Evolutionary conservation across 92 coral and sea anemone species (phyloP), one percentile per base, ranked within the genome.

Genomic region (Parazoanthus swiftii): DNA sequence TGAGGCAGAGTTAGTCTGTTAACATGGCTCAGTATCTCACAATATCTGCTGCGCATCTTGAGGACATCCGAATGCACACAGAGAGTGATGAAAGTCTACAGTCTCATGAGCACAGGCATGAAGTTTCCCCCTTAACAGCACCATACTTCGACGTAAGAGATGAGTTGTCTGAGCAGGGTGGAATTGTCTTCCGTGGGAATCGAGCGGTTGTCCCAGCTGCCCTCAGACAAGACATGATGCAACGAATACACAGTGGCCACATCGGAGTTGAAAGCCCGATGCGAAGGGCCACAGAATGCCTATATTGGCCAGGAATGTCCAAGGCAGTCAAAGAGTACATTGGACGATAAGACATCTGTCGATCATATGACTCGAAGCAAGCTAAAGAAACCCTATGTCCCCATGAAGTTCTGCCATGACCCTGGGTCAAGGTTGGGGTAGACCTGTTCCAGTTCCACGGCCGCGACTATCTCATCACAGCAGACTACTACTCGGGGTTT

Each of bases 221-320:
- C 65, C 90, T 79, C 15, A 88, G 79, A 46, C 51, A 74, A 2
- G 66, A 46, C 51, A 86, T 86, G 89, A 51, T 48, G 71, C 59
- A 76, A 16, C 66, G 72, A 75, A 71, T 86, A 42, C 89, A 86
- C 50, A 38, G 71, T 58, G 84, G 83, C 23, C 89, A 77, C 46
- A 86, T 50, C n/a, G 89, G 85, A 23, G 84, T 77, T 0, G 85
- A 58, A 68, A 54, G 83, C 33, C 56, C 66, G 8, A 37, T 86
- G 70, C 79, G 73, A 25, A 66, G 82, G 79, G 33, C 33, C 33
- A 29, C 0, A 29, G 33, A 29, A 29, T 29, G 33, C 33, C 33
- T 29, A 29, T 29, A 82, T 82, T 74, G 81, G 89, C 89, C 84
- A 37, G 85, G 89, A 35, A 86, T 86, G 81, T 76, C 74, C 37